A percentile compares a stretch with the other conserved stretches of the same genome.
Conservation (phyloP, 2,888 invertebrate species). For the Hyalella azteca region DNA sequence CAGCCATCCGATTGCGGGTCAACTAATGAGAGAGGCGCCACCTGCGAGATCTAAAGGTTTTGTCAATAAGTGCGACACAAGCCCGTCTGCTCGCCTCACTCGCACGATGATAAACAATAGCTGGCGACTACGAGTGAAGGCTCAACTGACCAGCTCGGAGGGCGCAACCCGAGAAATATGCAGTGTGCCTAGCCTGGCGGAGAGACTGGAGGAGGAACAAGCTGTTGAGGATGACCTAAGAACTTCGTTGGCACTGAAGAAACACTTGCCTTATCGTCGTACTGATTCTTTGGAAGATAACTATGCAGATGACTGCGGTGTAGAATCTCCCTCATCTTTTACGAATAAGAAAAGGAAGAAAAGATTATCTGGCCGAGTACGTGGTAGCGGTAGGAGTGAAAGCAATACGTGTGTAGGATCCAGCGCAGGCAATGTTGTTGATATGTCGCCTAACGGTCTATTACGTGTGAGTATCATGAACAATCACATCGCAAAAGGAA, state of each 20-base stretch:
- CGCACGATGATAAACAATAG: not conserved
- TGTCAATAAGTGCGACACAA: not conserved
- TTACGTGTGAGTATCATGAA: not conserved
- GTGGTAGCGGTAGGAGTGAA: not conserved
- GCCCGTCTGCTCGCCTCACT: not conserved
- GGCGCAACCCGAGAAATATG: not conserved
- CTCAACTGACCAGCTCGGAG: not conserved
- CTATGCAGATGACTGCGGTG: not conserved
- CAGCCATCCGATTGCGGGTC: too few relatives aligned
- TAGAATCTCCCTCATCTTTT: not conserved
- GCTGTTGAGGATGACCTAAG: not conserved
- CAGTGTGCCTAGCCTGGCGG: not conserved
- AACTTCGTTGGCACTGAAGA: not conserved
- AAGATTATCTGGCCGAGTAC: not conserved
- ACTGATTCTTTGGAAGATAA: not conserved
- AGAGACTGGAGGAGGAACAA: not conserved
- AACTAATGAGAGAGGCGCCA: not conserved
- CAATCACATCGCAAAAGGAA: too few relatives aligned
- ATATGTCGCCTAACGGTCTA: not conserved
- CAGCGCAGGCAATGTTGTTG: not conserved
- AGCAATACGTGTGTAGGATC: not conserved
- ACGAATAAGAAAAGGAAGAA: not conserved
- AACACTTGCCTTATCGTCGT: not conserved
- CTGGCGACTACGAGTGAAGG: slow-evolving; percentile 1
- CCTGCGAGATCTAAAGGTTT: not conserved